These are phyloP conservation scores for Chitala chitala DNA, from an alignment of 2,113 vertebrate species.

Conservation along the genomic window DNA sequence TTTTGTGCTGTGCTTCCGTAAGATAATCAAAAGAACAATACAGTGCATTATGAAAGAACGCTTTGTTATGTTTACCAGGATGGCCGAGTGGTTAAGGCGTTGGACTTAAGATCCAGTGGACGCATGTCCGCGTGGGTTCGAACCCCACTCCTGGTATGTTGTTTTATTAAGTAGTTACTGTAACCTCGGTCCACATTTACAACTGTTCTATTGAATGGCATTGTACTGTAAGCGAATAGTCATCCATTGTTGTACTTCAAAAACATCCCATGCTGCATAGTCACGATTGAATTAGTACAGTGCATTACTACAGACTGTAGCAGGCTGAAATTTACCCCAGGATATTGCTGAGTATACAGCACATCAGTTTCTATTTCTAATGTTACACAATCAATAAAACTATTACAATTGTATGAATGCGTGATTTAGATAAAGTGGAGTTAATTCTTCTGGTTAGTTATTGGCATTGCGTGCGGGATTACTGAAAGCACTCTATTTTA, in stretches of 20 bases:
- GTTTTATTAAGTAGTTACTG: background rate
- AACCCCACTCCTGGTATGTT: slow-evolving; percentile 62
- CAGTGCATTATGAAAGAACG: background rate
- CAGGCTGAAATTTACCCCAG: too few species aligned
- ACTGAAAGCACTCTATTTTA: too few species aligned
- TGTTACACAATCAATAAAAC: too few species aligned
- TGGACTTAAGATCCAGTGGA: slow-evolving; percentile 70
- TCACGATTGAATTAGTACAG: too few species aligned
- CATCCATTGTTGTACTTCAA: background rate
- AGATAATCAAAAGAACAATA: background rate
- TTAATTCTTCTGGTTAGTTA: too few species aligned
- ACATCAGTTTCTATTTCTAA: too few species aligned
- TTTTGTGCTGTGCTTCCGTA: background rate
- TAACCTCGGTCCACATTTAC: background rate
- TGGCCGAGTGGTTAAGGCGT: slow-evolving; percentile 58
- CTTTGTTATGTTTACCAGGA: slow-evolving; percentile 43
- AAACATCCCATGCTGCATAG: too few species aligned
- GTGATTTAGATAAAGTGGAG: too few species aligned
- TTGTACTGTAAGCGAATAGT: background rate
- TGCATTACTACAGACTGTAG: too few species aligned
- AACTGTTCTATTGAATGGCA: background rate
- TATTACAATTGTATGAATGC: too few species aligned
- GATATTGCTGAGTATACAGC: too few species aligned
- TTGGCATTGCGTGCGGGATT: too few species aligned
- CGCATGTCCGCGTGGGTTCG: slow-evolving; percentile 58